Evolutionary conservation across 2,113 vertebrate genomes (phyloP).

Genomic region (Seriola aureovittata): DNA sequence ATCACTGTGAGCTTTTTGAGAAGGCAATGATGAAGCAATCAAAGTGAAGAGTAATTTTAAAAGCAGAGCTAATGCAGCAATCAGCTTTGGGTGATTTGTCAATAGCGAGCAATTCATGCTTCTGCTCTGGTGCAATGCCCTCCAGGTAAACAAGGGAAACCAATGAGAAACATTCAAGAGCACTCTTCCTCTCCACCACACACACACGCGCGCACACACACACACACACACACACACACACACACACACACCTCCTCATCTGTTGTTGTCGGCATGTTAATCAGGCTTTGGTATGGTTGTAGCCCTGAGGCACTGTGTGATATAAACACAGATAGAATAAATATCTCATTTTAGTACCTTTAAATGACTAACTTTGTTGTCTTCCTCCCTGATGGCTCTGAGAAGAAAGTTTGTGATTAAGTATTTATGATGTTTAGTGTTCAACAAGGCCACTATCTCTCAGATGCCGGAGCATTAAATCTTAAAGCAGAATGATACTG

Average conservation of each 20-base stretch:
- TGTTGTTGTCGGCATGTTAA: slow-evolving; percentile 79
- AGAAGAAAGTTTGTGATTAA: slow-evolving; percentile 75
- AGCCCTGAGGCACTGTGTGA: slow-evolving; percentile 73
- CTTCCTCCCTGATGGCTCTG: slow-evolving; percentile 71
- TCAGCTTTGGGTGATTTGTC: slow-evolving; percentile 71
- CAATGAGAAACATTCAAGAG: slow-evolving; percentile 66
- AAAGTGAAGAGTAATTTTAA: slow-evolving; percentile 56
- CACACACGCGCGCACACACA: slow-evolving; percentile 6
- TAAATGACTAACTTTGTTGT: slow-evolving; percentile 81
- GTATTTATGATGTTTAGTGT: slow-evolving; percentile 79
- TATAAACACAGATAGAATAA: slow-evolving; percentile 81
- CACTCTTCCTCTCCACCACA: slow-evolving; percentile 54
- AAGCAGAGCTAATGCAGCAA: slow-evolving; percentile 65
- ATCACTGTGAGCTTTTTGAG: slow-evolving; percentile 12
- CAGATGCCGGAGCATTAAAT: slow-evolving; percentile 25
- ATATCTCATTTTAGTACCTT: slow-evolving; percentile 79
- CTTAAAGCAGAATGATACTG: slow-evolving; percentile 33
- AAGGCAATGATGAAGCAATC: slow-evolving; percentile 56
- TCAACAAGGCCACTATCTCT: slow-evolving; percentile 63
- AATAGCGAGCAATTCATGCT: slow-evolving; percentile 59
- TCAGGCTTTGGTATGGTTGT: slow-evolving; percentile 71
- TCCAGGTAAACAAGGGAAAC: slow-evolving; percentile 75
- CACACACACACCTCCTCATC: slow-evolving; percentile 46
- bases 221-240: slow-evolving; percentile 17
- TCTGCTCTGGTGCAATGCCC: slow-evolving; percentile 62